phyloP scores from a whole-genome alignment of 2,888 invertebrate species.

The Agrochola litura region DNA sequence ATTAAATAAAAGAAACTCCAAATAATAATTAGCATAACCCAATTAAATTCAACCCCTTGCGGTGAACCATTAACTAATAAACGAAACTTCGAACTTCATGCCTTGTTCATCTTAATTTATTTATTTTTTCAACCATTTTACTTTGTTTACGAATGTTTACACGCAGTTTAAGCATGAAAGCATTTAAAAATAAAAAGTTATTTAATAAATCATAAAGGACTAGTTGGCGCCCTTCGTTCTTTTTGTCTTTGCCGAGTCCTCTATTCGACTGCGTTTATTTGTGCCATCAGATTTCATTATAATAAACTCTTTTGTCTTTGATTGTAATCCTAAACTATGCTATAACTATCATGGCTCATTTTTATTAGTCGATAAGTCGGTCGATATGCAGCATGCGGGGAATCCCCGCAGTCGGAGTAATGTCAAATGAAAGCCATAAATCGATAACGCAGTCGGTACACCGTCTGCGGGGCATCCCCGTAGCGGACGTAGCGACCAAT shows the following conservation, averaged over 20 bases:
- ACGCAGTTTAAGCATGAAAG: background rate
- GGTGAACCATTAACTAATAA: background rate
- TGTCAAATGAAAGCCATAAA: no score
- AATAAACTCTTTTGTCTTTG: background rate
- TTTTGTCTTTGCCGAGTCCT: background rate
- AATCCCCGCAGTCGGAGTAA: no score
- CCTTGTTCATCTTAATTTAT: background rate
- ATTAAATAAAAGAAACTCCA: background rate
- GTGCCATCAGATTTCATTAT: background rate
- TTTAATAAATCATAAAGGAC: background rate
- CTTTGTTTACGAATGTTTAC: background rate
- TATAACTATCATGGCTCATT: background rate
- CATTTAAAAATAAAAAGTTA: background rate
- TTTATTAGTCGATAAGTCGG: no score
- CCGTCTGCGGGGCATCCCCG: no score
- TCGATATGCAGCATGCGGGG: no score
- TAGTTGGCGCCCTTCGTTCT: background rate
- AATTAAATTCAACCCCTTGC: slow-evolving; percentile 10
- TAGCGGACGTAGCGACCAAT: no score
- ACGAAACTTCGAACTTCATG: background rate
- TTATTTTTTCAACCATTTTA: background rate
- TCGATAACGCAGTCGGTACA: no score
- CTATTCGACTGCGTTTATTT: background rate
- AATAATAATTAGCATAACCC: background rate
- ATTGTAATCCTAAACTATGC: background rate